phyloP scores from a whole-genome alignment of 2,113 vertebrate genomes.

The Colistium nudipinnis region DNA sequence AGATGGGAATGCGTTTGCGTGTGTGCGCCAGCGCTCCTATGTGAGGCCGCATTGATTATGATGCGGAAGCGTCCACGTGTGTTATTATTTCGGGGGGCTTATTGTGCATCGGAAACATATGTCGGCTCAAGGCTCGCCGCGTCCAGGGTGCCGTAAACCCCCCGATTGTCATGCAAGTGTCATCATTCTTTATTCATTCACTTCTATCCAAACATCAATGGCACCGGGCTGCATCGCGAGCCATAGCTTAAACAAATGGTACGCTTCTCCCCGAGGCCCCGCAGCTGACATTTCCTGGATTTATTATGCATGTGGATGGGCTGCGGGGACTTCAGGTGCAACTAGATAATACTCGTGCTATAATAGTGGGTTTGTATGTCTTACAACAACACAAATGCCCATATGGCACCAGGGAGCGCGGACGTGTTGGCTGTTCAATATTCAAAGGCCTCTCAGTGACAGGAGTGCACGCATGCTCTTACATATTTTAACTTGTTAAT shows the following conservation, averaged over 20 bases:
- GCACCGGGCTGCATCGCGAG: constrained; percentile 66
- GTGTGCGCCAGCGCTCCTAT: constrained; percentile 8
- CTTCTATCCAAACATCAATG: constrained; percentile 80
- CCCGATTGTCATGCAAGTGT: constrained; percentile 74
- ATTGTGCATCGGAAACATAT: constrained; percentile 55
- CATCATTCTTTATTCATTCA: constrained; percentile 76
- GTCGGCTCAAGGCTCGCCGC: constrained; percentile 62
- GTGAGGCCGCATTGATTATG: constrained; percentile 51
- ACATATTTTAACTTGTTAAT: constrained; percentile 57
- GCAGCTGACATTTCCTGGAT: constrained; percentile 77
- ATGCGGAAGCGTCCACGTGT: constrained; percentile 49
- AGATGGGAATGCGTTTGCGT: constrained; percentile 54
- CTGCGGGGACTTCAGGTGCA: constrained; percentile 78
- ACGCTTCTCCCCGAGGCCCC: constrained; percentile 71
- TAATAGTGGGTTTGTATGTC: constrained; percentile 71
- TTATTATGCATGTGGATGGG: constrained; percentile 79
- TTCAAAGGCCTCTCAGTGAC: constrained; percentile 43
- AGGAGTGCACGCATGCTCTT: constrained; percentile 36
- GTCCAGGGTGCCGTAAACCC: constrained; percentile 65
- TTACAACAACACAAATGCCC: constrained; percentile 73
- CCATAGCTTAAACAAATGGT: constrained; percentile 80
- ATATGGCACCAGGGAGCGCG: constrained; percentile 57
- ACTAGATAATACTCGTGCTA: constrained; percentile 73
- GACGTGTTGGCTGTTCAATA: constrained; percentile 54
- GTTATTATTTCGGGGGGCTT: constrained; percentile 49